These are phyloP conservation scores for Melikaiella ostensackeni DNA, from an alignment of 2,888 invertebrate genomes.

Conservation along the genomic window DNA sequence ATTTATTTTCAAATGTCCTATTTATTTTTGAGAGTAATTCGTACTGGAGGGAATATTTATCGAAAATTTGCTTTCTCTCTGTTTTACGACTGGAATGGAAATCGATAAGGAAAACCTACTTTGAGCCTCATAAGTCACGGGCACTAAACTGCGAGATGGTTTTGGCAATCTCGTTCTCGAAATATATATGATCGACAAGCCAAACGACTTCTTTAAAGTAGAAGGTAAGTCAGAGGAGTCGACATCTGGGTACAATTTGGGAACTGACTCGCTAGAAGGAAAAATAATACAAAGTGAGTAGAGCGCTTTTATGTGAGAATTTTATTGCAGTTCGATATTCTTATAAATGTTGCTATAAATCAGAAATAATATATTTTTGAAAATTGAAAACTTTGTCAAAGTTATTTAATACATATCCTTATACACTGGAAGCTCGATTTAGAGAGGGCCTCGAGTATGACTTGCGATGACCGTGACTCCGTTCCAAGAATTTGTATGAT, in stretches of 20 bases:
- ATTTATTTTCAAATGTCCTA: background rate
- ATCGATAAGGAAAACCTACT: conserved; percentile 24
- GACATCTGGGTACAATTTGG: conserved; percentile 23
- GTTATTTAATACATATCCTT: no score
- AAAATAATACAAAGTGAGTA: conserved; percentile 3
- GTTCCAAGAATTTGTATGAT: no score
- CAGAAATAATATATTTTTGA: no score
- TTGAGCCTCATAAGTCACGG: conserved; percentile 3
- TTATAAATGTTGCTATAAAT: background rate
- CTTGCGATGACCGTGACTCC: no score
- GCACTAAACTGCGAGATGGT: conserved; percentile 11
- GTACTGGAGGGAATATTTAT: background rate
- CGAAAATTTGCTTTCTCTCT: background rate
- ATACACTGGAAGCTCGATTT: no score
- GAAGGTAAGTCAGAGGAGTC: conserved; percentile 17
- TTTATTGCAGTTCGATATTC: conserved; percentile 5
- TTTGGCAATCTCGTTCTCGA: conserved; percentile 2
- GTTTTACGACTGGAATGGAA: conserved; percentile 9
- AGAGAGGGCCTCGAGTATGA: no score
- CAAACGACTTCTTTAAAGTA: conserved; percentile 23
- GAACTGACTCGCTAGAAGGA: background rate
- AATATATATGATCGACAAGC: conserved; percentile 26
- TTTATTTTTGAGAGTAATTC: background rate
- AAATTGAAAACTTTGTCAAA: background rate
- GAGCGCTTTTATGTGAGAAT: background rate